Evolutionary conservation across 1,140 invertebrate genomes (phyloP).

Genomic region (Acromyrmex echinatior): DNA sequence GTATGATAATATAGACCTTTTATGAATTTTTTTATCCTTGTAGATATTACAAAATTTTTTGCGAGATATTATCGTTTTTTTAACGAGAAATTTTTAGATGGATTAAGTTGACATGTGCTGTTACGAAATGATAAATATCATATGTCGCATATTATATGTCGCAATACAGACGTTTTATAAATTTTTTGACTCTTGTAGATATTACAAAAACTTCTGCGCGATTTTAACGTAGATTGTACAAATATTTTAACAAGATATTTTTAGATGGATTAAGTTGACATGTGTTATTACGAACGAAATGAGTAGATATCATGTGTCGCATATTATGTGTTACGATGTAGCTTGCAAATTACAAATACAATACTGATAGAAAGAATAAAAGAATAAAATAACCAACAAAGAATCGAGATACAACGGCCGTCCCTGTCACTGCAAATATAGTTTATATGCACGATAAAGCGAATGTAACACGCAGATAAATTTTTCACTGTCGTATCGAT

Average conservation of each 20-base stretch:
- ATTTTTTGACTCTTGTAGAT: neutral
- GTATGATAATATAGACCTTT: neutral
- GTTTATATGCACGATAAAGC: constrained; percentile 7
- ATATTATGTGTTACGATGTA: neutral
- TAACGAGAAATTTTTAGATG: neutral
- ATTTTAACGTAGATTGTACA: neutral
- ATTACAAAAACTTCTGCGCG: neutral
- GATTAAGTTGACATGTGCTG: neutral
- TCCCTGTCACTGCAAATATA: neutral
- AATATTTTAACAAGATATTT: constrained; percentile 1
- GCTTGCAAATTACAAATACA: neutral
- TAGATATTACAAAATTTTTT: neutral
- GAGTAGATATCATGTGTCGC: neutral
- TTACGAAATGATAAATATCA: neutral
- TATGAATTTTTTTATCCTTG: neutral
- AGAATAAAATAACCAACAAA: neutral
- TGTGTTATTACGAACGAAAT: neutral
- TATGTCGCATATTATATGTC: neutral
- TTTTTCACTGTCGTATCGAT: constrained; percentile 44
- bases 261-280: neutral
- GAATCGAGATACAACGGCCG: constrained; percentile 6
- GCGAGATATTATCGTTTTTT: neutral
- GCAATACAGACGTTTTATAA: neutral
- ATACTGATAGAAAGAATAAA: neutral
- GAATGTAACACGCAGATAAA: constrained; percentile 6